These are phyloP conservation scores for Pelusios castaneus DNA, from an alignment of 2,113 vertebrate genomes.

Conservation along the genomic window DNA sequence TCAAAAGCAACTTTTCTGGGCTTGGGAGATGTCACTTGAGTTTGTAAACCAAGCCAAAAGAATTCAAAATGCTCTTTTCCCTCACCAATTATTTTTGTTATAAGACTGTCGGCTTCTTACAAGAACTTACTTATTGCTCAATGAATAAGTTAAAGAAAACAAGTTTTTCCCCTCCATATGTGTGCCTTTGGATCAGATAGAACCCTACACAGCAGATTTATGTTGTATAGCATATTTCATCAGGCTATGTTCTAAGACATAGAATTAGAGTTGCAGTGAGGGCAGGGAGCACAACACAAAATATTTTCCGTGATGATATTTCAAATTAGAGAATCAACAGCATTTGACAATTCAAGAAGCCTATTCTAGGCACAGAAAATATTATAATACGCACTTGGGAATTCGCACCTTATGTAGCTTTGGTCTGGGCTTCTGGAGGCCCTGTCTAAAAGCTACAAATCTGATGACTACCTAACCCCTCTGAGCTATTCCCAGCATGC, in stretches of 20 bases:
- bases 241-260: neutral
- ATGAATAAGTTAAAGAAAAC: neutral
- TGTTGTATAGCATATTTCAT: neutral
- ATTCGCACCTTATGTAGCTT: neutral
- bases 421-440: neutral
- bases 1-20: neutral
- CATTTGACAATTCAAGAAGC: neutral
- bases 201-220: neutral
- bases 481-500: neutral
- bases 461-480: neutral
- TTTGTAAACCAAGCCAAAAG: neutral
- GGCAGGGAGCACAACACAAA: neutral
- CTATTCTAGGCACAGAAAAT: neutral
- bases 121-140: neutral
- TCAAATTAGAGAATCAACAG: neutral
- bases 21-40: neutral
- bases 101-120: neutral
- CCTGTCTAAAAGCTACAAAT: neutral
- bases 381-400: neutral
- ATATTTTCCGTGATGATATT: neutral
- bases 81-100: neutral
- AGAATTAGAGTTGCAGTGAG: neutral
- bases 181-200: neutral
- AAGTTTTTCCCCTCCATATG: neutral
- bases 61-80: neutral